Evolutionary conservation across 2,113 vertebrate genomes (phyloP), one percentile per base, ranked within the genome.

Genomic region (Gallinago paraguaiae): DNA sequence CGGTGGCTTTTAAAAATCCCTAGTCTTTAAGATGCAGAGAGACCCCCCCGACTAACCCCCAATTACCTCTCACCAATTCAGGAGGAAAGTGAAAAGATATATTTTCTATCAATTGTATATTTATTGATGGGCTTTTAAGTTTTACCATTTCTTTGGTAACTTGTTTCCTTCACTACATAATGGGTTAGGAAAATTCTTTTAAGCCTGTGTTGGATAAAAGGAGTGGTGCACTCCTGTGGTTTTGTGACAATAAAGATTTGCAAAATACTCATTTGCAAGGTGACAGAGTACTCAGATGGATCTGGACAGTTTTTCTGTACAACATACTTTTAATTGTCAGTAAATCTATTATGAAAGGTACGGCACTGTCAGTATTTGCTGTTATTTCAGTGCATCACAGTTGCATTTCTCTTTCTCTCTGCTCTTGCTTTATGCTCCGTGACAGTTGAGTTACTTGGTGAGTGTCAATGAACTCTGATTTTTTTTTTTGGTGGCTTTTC

Each of bases 311-410:
- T 63, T 86, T 93, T 96, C 84, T 19, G 15, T 88, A 86, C 78
- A 45, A 67, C 3, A 2, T 65, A n/a, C 64, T 94, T 93, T 69
- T 95, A 96, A 92, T 88, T 97, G 91, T 77, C 54, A 45, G 82
- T 82, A 96, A 94, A 94, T 95, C 60, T 87, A 6, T 94, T 51
- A 6, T 70, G 78, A 96, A 97, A 91, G 83, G 80, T 93, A 95
- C 75, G 81, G 51, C 63, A 95, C 77, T 76, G 75, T 45, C 92
- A 95, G 80, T 94, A 97, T 95, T 93, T 96, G 78, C 68, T 84
- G n/a, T 86, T 94, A 77, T 97, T 97, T 82, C 50, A 56, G 57
- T 61, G 50, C 24, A 23, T 8, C 53, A 13, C 23, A 10, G 70
- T 65, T 88, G 67, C 59, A 45, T 86, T 94, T 94, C 54, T 94